Conservation (phyloP, 2,888 invertebrate genomes). For the Celastrina argiolus region DNA sequence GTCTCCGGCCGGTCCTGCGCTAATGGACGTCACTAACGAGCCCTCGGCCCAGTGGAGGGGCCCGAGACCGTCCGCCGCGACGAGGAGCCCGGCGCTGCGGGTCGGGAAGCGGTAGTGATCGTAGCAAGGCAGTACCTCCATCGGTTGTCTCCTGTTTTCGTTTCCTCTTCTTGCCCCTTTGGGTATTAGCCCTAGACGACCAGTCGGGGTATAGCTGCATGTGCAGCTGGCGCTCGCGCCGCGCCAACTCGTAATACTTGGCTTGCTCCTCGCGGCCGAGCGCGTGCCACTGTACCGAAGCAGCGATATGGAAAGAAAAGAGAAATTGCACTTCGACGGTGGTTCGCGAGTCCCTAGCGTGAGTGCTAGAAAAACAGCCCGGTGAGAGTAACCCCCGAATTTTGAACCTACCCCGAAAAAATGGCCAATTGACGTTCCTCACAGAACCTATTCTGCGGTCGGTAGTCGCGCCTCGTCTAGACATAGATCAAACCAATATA, state of each 20-base stretch:
- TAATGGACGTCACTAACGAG: conserved; percentile 71
- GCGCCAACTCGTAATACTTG: conserved; percentile 99
- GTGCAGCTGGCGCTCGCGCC: conserved; percentile 98
- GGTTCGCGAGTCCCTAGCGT: conserved; percentile 71
- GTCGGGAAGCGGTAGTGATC: conserved; percentile 55
- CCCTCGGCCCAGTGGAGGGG: conserved; percentile 40
- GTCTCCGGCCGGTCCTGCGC: conserved; percentile 66
- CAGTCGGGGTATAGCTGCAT: conserved; percentile 99
- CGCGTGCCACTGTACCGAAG: conserved; percentile 96
- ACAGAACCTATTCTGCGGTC: conserved; percentile 79
- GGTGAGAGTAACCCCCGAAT: conserved; percentile 69
- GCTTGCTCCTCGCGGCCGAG: conserved; percentile 99
- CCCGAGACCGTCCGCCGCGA: conserved; percentile 54
- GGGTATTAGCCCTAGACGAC: conserved; percentile 99
- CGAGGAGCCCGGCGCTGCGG: conserved; percentile 25
- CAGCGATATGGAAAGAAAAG: conserved; percentile 76
- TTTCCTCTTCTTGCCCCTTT: conserved; percentile 99
- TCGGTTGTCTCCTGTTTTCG: conserved; percentile 98
- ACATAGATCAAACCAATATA: conserved; percentile 77
- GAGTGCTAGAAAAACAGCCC: conserved; percentile 85
- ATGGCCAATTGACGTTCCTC: conserved; percentile 76
- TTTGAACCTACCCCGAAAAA: conserved; percentile 69
- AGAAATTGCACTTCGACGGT: conserved; percentile 72
- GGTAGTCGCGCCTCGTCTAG: conserved; percentile 68
- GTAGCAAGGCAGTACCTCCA: conserved; percentile 89